Evolutionary conservation across 2,888 invertebrate genomes (phyloP), one percentile per base, ranked within the genome.

Genomic region (Lamellibrachia columna): DNA sequence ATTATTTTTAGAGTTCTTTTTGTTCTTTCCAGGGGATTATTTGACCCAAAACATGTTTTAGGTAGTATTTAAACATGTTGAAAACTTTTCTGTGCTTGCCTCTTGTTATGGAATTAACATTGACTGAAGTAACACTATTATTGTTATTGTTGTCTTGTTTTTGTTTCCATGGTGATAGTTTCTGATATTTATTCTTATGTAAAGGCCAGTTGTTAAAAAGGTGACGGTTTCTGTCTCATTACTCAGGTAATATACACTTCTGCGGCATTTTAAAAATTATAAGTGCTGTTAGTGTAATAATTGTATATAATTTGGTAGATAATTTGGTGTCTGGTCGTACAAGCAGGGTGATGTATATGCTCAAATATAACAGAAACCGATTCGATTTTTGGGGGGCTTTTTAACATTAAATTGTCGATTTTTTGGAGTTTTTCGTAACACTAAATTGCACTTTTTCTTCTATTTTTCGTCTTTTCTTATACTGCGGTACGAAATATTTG

Each of bases 141-240:
- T 58, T 58, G 58, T 75, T 75, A 75, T 75, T 75, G 75, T 75
- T 75, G n/a, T 22, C 75, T 75, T 75, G 60, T 60, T 75, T 75
- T 75, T 22, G 75, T 75, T 75, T 75, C 75, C 75, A 75, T 75
- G 75, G 75, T 75, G 75, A 75, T 75, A 75, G 75, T 75, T 55
- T 75, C 1, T 75, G 4, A 75, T 75, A 75, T 22, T 75, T 75
- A 75, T 60, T 60, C 60, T 60, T 9, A 60, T 75, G 75, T 22
- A 75, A 75, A 75, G 22, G 6, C 4, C n/a, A 6, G 15, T 22
- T 22, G 75, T 75, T 55, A 9, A 55, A 9, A 55, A 2, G 55
- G 55, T 55, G 55, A 55, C 7, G 55, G 55, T 55, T 7, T 55
- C 55, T 55, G 55, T 55, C 55, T 55, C 55, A 9, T 7, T 55